Evolutionary conservation across 2,113 vertebrate genomes (phyloP).

Genomic region (Corythaixoides concolor): DNA sequence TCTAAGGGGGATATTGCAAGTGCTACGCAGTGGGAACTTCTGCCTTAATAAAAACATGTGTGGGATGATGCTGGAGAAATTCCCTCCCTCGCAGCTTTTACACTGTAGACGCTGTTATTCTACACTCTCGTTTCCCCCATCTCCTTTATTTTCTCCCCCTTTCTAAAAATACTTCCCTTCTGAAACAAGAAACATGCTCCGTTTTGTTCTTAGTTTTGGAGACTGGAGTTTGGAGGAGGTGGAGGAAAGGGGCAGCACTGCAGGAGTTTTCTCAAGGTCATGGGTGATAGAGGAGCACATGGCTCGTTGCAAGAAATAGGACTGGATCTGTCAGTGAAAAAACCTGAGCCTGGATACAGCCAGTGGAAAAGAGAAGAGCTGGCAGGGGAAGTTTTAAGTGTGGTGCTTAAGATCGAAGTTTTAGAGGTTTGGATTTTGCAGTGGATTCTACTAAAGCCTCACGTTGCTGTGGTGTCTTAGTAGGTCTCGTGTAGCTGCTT

Average conservation of each 20-base stretch:
- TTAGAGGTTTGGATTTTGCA: not conserved
- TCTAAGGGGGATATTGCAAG: conserved; percentile 27
- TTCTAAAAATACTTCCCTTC: conserved; percentile 18
- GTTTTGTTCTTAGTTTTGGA: not conserved
- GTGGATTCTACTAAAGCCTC: not conserved
- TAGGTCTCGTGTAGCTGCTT: not conserved
- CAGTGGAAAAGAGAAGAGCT: not conserved
- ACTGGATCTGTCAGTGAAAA: not conserved
- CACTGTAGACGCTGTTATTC: conserved; percentile 1
- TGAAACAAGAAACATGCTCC: not conserved
- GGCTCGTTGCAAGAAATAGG: not conserved
- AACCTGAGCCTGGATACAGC: not conserved
- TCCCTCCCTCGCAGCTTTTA: conserved; percentile 41
- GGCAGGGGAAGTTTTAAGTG: not conserved
- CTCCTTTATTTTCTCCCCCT: not conserved
- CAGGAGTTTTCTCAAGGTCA: not conserved
- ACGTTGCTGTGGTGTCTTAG: not conserved
- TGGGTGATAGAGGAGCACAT: not conserved
- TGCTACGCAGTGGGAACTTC: conserved; percentile 18
- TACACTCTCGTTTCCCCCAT: not conserved
- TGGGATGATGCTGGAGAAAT: conserved; percentile 61
- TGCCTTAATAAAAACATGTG: conserved; percentile 55
- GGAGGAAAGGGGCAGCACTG: not conserved
- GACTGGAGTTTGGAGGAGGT: not conserved
- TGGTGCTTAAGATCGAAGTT: not conserved